Conservation (phyloP, 2,113 vertebrate species). For the Petaurus breviceps region DNA sequence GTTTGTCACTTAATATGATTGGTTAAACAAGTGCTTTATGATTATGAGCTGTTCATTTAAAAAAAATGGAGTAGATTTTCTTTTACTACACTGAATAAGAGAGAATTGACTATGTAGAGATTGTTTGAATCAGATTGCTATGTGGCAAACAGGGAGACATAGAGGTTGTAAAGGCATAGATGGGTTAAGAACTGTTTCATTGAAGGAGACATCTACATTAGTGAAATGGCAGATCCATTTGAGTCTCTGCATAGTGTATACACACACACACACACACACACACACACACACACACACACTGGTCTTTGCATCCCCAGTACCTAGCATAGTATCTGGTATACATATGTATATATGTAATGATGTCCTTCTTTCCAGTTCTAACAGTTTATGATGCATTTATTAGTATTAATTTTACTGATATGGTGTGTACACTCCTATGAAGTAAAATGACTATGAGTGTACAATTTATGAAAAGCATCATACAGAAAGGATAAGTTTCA, state of each 20-base stretch:
- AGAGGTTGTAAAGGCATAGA: not conserved
- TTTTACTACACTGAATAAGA: not conserved
- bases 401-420: not conserved
- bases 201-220: not conserved
- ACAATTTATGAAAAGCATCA: not conserved
- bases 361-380: not conserved
- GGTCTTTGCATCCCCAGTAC: too few species aligned
- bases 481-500: not conserved
- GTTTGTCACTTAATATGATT: not conserved
- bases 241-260: not conserved
- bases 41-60: not conserved
- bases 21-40: not conserved
- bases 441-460: not conserved
- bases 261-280: too few species aligned
- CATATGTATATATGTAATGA: not conserved
- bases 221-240: not conserved
- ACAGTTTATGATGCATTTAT: not conserved
- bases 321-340: too few species aligned
- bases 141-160: not conserved
- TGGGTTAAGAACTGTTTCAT: not conserved
- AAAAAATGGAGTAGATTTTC: not conserved
- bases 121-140: not conserved
- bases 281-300: too few species aligned
- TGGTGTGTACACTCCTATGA: not conserved
- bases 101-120: not conserved